Percentiles rank a stretch among this genome's conserved stretches.
phyloP scores from a whole-genome alignment of 1,140 invertebrate species.

The Pseudomyrmex gracilis region DNA sequence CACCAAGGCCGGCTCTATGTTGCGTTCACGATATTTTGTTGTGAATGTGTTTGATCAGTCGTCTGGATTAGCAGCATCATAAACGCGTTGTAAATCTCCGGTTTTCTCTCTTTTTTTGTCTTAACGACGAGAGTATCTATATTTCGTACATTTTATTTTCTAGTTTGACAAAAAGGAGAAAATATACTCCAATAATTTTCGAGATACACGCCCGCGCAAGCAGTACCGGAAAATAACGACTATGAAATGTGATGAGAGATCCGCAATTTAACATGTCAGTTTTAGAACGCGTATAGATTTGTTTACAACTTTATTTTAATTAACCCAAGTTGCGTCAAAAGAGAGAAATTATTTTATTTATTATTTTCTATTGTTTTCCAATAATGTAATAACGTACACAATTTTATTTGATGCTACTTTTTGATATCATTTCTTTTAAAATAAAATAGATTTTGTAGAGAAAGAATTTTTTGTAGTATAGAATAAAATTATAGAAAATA shows the following conservation, averaged over 20 bases:
- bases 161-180: not conserved
- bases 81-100: constrained; percentile 46
- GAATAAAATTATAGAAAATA: no score
- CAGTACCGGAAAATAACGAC: no score
- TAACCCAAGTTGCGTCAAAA: no score
- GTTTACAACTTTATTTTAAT: not conserved
- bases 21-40: constrained; percentile 39
- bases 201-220: not conserved
- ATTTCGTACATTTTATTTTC: not conserved
- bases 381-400: no score
- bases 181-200: not conserved
- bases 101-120: not conserved
- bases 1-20: constrained; percentile 40
- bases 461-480: no score
- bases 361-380: no score
- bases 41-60: constrained; percentile 21
- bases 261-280: not conserved
- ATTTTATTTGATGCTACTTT: no score
- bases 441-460: no score
- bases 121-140: not conserved
- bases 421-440: no score
- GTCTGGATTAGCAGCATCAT: constrained; percentile 25
- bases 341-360: not conserved
- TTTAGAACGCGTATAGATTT: not conserved
- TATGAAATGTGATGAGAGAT: no score